Evolutionary conservation across 2,888 invertebrate genomes (phyloP), one percentile per base, ranked within the genome.

Genomic region (Trachelus tabidus): DNA sequence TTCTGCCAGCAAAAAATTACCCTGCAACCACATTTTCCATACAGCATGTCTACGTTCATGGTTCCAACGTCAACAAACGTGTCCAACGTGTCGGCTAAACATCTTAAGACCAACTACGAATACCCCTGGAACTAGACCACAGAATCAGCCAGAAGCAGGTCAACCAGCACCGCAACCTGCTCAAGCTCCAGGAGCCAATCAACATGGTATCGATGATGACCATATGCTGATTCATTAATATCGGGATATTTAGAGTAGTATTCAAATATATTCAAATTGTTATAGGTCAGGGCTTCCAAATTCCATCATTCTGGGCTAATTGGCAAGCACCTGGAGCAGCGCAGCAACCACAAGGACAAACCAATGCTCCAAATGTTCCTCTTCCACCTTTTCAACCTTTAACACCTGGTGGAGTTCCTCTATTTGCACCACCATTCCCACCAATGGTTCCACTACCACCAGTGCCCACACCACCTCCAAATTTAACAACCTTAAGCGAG

Each of bases 31-130:
- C 92, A 99, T 99, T 88, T 99, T 99, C 94, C 99, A 99, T 92
- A 97, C 98, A 73, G 96, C 97, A 77, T 99, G 99, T 92, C 94
- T 99, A 77, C 95, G 99, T 75, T 98, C 98, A 69, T 99, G 99
- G 99, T 99, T 99, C 93, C 99, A 99, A 93, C 95, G 99, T 12
- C 99, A 99, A 91, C 99, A 99, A 93, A 99, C 99, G 6, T 99
- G 99, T 90, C 99, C 99, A 1, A 99, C 99, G 6, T 99, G 99
- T 91, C 95, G 99, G 23, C 94, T 98, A 83, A 98, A 99, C 92
- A 98, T 95, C 76, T 90, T 95, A 76, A 92, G 93, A 80, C 91
- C 92, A 9, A 85, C 89, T n/a, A 84, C 85, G 1, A 83, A 79
- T 40, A 85, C 83, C 75, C 79, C 85, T 68, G 81, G 80, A 40